Base-by-base conservation (phyloP, 30 jellyfish, hydroid and myxozoan species). In the Cassiopea xamachana region DNA sequence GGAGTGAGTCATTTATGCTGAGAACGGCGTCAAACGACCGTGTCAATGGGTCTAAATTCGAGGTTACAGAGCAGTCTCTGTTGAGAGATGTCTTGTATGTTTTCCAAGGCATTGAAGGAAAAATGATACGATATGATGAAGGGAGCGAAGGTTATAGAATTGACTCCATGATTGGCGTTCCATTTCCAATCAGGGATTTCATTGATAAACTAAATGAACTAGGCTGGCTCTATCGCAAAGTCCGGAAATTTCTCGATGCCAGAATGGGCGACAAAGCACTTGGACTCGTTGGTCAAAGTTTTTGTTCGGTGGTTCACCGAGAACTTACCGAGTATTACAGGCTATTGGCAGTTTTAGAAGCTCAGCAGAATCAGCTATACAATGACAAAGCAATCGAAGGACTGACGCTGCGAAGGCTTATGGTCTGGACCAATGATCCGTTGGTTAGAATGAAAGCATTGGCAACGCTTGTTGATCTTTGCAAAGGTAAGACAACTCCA, bases 341-440 rank as follows among this genome's bases (percentile, higher is more conserved):
- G 72, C 96, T 96, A 70, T 60, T 96, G 77, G 99, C 99, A 16
- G 97, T 96, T 7, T 71, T 96, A 68, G 99, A 96, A 79, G 99
- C 98, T 1, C 99, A 96, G 83, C 97, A 89, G 49, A 96, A 85
- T 59, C 98, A 92, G 72, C 81, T 80, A 69, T 72, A 75, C 55
- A 81, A 90, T 7, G 88, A 64, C 50, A 68, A 43, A 1, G 81
- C 62, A 1, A 68, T 90, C 46, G 93, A 81, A 46, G 98, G 97
- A 47, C 85, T 96, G 92, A 96, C 99, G 19, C 89, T 96, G 50
- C 17, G 99, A 43, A 85, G 99, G 67, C 90, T 96, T 69, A 89
- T 93, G 91, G 94, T 96, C 45, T 96, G 99, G 99, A 96, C 99
- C n/a, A 84, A 88, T 75, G 99, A 96, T 75, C 99, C 99, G 3